Evolutionary conservation across 2,888 invertebrate species (phyloP).

Genomic region (Dryococelus australis): DNA sequence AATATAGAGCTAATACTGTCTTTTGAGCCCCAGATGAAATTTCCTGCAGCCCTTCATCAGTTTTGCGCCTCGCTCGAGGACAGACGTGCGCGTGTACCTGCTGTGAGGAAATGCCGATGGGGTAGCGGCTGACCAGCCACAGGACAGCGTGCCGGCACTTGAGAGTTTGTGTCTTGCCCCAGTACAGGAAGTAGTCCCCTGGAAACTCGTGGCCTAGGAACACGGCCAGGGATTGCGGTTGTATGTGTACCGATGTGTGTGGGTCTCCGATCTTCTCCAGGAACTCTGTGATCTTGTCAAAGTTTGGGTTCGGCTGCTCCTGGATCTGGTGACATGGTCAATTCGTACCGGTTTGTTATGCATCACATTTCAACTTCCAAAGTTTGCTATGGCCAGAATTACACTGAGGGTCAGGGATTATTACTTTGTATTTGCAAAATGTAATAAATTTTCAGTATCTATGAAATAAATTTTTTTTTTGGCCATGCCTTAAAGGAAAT

Average conservation of each 20-base stretch:
- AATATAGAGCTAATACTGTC: no score
- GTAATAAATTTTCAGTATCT: no score
- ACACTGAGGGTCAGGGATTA: no score
- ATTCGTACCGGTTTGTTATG: no score
- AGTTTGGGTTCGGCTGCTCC: constrained; percentile 25
- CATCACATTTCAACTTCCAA: no score
- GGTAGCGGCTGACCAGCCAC: constrained; percentile 68
- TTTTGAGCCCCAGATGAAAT: no score
- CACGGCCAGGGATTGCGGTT: constrained; percentile 60
- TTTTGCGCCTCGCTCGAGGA: no score
- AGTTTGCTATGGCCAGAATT: no score
- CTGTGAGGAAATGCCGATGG: constrained; percentile 64
- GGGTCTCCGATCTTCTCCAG: constrained; percentile 63
- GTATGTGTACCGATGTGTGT: constrained; percentile 63
- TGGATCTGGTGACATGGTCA: constrained; percentile 23
- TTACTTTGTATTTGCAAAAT: no score
- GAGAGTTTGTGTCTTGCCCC: constrained; percentile 64
- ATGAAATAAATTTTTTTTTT: no score
- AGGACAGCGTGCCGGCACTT: constrained; percentile 61
- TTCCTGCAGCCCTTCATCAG: no score
- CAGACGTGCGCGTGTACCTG: constrained; percentile 61
- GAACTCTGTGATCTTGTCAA: constrained; percentile 60
- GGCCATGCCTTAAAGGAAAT: no score
- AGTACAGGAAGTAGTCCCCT: constrained; percentile 71
- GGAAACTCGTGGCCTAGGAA: constrained; percentile 64